Conservation (phyloP, 1,140 invertebrate genomes). For the Monomorium pharaonis region DNA sequence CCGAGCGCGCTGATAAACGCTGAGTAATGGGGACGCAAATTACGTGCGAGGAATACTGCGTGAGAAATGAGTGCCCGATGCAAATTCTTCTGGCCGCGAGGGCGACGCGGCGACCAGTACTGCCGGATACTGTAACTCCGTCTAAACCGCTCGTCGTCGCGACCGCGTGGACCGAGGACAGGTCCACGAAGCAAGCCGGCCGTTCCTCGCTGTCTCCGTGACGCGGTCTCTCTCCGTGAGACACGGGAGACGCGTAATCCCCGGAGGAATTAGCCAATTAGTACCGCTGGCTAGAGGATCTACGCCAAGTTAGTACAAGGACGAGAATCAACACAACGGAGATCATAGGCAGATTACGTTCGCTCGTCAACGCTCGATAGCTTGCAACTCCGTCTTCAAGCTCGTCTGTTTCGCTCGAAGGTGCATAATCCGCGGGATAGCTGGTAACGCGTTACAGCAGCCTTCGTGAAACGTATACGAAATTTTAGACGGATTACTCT, state of each 20-base stretch:
- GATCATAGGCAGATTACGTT: slow-evolving; percentile 9
- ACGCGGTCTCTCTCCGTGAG: no score
- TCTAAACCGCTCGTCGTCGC: not conserved
- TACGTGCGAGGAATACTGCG: slow-evolving; percentile 40
- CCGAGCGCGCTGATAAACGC: slow-evolving; percentile 65
- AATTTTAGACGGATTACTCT: slow-evolving; percentile 31
- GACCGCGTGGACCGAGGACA: not conserved
- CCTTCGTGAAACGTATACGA: not conserved
- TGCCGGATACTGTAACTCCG: slow-evolving; percentile 7
- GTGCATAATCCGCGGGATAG: not conserved
- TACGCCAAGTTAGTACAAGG: slow-evolving; percentile 1
- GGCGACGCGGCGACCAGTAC: slow-evolving; percentile 1
- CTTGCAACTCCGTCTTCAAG: not conserved
- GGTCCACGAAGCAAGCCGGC: not conserved
- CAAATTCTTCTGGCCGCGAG: slow-evolving; percentile 53
- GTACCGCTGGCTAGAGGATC: not conserved
- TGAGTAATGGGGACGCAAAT: slow-evolving; percentile 72
- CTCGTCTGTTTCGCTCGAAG: not conserved
- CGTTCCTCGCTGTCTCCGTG: not conserved
- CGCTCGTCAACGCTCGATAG: not conserved
- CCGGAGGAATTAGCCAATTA: slow-evolving; percentile 10
- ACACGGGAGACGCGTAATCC: not conserved
- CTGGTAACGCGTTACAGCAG: not conserved
- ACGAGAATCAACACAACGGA: slow-evolving; percentile 10
- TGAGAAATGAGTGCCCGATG: slow-evolving; percentile 63